These are phyloP conservation scores for Campylorhamphus procurvoides DNA, from an alignment of 2,113 vertebrate genomes.

Conservation along the genomic window DNA sequence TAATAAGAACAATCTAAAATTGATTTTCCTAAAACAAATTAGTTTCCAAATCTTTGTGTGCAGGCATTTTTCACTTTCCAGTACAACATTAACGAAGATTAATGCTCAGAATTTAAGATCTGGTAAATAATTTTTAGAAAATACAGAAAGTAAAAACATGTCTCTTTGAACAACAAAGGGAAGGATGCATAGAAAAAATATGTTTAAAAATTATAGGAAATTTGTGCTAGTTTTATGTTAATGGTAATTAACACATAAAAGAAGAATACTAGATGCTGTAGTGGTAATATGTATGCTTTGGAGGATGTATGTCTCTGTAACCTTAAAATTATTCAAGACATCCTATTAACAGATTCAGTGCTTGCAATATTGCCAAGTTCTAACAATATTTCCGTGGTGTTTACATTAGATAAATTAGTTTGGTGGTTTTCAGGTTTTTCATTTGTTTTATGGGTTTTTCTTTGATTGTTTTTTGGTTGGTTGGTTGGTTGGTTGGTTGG, in stretches of 20 bases:
- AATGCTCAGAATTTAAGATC: constrained; percentile 5
- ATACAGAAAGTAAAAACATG: not conserved
- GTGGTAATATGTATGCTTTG: not conserved
- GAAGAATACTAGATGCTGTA: not conserved
- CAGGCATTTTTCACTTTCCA: constrained; percentile 24
- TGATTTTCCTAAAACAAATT: constrained; percentile 42
- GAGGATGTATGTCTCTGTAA: not conserved
- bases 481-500: not conserved
- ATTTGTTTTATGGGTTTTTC: not conserved
- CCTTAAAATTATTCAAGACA: not conserved
- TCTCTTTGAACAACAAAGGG: not conserved
- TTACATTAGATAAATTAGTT: not conserved
- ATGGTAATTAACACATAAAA: not conserved
- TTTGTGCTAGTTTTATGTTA: not conserved
- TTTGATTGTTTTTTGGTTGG: not conserved
- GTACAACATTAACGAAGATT: constrained; percentile 14
- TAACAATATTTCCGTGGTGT: not conserved
- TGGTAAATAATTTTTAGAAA: not conserved
- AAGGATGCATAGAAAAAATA: not conserved
- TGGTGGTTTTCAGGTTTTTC: not conserved
- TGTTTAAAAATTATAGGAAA: not conserved
- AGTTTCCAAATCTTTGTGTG: constrained; percentile 15
- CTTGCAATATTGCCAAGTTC: not conserved
- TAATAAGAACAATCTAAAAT: constrained; percentile 34
- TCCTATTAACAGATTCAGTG: not conserved